These are phyloP conservation scores for Celastrina argiolus DNA, from an alignment of 2,888 invertebrate species.

Conservation along the genomic window DNA sequence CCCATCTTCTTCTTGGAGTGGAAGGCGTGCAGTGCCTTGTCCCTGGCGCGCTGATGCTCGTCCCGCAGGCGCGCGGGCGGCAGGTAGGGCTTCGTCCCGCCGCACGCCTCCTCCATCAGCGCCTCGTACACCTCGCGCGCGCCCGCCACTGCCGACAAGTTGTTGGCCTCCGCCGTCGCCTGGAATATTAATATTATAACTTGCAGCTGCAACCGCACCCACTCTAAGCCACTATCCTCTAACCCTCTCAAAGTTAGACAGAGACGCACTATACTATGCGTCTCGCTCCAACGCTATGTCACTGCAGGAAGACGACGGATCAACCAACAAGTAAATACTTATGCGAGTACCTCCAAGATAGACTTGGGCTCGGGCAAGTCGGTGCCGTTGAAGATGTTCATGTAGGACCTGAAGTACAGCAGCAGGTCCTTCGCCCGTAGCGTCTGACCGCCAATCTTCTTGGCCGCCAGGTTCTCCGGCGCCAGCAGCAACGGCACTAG, in stretches of 20 bases:
- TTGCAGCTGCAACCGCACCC: too few species aligned
- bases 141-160: conserved; percentile 94
- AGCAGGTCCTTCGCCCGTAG: conserved; percentile 95
- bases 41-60: conserved; percentile 87
- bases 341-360: conserved; percentile 95
- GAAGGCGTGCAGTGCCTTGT: conserved; percentile 81
- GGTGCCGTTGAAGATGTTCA: conserved; percentile 97
- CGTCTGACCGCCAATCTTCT: conserved; percentile 94
- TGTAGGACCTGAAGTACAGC: conserved; percentile 98
- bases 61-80: conserved; percentile 87
- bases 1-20: conserved; percentile 97
- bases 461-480: conserved; percentile 92
- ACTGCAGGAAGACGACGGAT: background rate
- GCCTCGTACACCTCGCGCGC: conserved; percentile 93
- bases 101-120: conserved; percentile 96
- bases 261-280: too few species aligned
- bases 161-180: conserved; percentile 99
- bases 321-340: background rate
- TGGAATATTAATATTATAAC: too few species aligned
- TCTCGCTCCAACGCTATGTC: background rate
- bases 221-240: too few species aligned
- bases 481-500: conserved; percentile 92
- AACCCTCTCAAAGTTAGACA: too few species aligned
- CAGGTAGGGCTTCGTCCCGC: conserved; percentile 94
- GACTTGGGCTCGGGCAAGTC: conserved; percentile 99